Base-by-base conservation (phyloP, 1,140 invertebrate genomes). In the Platyscapa corneri region DNA sequence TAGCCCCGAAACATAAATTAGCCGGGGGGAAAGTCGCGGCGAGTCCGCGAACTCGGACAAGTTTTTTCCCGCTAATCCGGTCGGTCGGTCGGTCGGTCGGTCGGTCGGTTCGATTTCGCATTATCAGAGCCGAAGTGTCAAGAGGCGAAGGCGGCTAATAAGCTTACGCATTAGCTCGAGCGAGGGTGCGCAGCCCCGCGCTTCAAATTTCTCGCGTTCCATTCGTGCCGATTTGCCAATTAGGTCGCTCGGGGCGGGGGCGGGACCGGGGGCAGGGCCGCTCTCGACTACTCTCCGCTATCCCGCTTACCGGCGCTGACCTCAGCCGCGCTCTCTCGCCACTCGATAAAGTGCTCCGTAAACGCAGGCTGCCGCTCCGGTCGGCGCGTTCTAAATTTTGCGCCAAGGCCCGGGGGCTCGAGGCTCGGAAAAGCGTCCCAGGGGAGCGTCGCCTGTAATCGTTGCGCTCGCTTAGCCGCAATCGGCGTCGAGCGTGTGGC, bases 161-260 rank as follows among this genome's bases (percentile, higher is more conserved):
- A 60, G 56, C 56, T 27, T 27, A 60, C 5, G 23, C 23, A 27
- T 60, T 23, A 60, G 20, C 10, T 60, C 7, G 27, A 27, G 20
- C 23, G 56, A 27, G 30, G 30, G 30, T 42, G 3, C 20, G 46
- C 46, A 10, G 16, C 10, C 20, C 6, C 67, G 5, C n/a, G n/a
- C 34, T 87, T 86, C 84, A 86, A 87, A 89, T 89, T 89, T 88
- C 88, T 89, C 86, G 87, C 87, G 84, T 88, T 87, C 88, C 88
- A 85, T 60, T 88, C 80, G 79, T 88, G 85, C 85, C 85, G 72
- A 86, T 86, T 88, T 81, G 79, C 84, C 87, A 89, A 89, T 89
- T 88, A 88, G 88, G 87, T 78, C 79, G 74, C 27, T 12, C 6
- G 30, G 42, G 56, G 10, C 30, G 23, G 3, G 20, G 23, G 27